A percentile compares a stretch with the other conserved stretches of the same genome.
Conservation (phyloP, 2,888 invertebrate genomes). For the Ormyrus labotus region DNA sequence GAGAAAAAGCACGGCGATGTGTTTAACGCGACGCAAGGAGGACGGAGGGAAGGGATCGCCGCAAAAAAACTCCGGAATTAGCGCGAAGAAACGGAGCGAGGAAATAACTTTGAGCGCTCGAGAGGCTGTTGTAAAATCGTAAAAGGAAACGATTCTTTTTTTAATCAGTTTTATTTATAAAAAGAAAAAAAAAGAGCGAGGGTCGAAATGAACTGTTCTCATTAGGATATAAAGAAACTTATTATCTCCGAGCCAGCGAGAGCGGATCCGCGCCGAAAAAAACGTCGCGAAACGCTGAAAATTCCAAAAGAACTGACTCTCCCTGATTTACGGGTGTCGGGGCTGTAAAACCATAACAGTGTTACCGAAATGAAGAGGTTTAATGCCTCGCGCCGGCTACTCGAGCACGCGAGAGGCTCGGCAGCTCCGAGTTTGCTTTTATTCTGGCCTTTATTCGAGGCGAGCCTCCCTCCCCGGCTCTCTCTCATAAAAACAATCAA, state of each 20-base stretch:
- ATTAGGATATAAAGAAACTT: not conserved
- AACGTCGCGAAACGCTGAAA: conserved; percentile 65
- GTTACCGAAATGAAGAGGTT: conserved; percentile 72
- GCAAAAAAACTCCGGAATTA: conserved; percentile 6
- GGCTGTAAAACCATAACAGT: conserved; percentile 71
- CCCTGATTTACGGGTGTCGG: conserved; percentile 68
- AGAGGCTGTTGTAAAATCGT: too few species aligned
- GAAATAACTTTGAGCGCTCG: too few species aligned
- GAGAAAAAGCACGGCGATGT: conserved; percentile 16
- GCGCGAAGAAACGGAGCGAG: not conserved
- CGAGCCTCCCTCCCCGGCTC: conserved; percentile 60
- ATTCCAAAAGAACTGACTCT: conserved; percentile 59
- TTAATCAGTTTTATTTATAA: too few species aligned
- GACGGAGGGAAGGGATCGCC: not conserved
- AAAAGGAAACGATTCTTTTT: too few species aligned
- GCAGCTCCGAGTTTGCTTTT: conserved; percentile 58
- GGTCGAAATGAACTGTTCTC: not conserved
- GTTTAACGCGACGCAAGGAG: not conserved
- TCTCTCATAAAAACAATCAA: conserved; percentile 74
- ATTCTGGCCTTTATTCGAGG: conserved; percentile 61
- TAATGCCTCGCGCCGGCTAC: conserved; percentile 60
- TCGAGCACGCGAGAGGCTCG: conserved; percentile 56
- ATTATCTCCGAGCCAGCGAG: not conserved
- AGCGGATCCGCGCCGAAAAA: conserved; percentile 35
- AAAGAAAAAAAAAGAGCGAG: not conserved